Percentiles rank a stretch among this genome's conserved stretches.
phyloP scores from a whole-genome alignment of 2,113 vertebrate species.

The Bubo scandiacus region DNA sequence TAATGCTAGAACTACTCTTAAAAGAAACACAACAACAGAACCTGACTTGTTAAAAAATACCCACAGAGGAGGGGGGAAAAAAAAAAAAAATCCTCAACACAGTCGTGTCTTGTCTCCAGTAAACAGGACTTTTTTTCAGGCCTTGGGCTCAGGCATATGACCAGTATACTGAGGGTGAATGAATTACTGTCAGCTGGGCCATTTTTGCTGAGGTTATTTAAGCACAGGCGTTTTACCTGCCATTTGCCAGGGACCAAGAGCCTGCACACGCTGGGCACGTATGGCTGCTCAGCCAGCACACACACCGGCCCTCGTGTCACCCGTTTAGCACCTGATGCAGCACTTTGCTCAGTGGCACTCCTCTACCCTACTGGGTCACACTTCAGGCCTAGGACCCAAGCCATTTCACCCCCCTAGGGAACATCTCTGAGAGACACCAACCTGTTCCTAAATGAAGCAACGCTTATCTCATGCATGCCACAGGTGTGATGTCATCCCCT shows the following conservation, averaged over 20 bases:
- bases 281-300: background rate
- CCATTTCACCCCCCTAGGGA: background rate
- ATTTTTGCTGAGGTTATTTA: background rate
- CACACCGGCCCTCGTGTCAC: accelerated
- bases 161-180: background rate
- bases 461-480: slow-evolving; percentile 28
- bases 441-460: background rate
- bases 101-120: background rate
- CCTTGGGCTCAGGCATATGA: background rate
- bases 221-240: background rate
- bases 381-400: background rate
- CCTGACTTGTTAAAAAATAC: background rate
- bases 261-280: background rate
- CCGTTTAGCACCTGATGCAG: accelerated
- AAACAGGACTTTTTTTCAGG: background rate
- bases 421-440: background rate
- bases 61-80: background rate
- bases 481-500: slow-evolving; percentile 33
- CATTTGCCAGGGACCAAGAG: background rate
- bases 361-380: background rate
- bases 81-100: background rate
- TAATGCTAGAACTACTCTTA: background rate
- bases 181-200: background rate
- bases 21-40: background rate
- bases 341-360: background rate